Evolutionary conservation across 2,797 vertebrate genomes (phyloP).

Genomic region (Todus mexicanus): DNA sequence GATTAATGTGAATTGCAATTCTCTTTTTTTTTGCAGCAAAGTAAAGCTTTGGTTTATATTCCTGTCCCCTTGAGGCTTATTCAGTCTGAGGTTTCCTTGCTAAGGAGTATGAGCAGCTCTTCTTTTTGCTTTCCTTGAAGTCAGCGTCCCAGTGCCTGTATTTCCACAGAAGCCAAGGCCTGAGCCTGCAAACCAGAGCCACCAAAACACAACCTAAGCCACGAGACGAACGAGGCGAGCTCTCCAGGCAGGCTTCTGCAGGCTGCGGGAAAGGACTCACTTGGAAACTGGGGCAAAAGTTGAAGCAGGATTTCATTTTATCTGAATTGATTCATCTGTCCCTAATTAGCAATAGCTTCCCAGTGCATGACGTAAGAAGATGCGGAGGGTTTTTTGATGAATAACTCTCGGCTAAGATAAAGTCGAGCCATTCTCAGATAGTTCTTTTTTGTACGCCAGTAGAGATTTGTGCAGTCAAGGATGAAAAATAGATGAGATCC

Average conservation of each 20-base stretch:
- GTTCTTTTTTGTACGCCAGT: background rate
- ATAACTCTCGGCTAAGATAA: conserved; percentile 5
- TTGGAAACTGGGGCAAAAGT: conserved; percentile 50
- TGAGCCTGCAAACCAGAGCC: background rate
- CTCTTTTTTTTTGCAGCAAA: background rate
- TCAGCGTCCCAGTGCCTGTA: background rate
- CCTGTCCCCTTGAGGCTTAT: background rate
- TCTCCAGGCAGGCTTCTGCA: background rate
- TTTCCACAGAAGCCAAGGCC: background rate
- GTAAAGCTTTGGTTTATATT: conserved; percentile 16
- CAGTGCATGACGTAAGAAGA: conserved; percentile 27
- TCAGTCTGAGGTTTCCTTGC: background rate
- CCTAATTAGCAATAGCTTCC: conserved; percentile 43
- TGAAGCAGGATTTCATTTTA: conserved; percentile 39
- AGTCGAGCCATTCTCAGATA: background rate
- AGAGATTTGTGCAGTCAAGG: conserved; percentile 8
- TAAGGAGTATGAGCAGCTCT: background rate
- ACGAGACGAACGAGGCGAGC: background rate
- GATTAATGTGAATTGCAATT: background rate
- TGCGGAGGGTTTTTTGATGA: background rate
- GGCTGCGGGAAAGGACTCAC: background rate
- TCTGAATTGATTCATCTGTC: conserved; percentile 44
- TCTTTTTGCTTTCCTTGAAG: background rate
- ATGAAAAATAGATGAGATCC: conserved; percentile 36
- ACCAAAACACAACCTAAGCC: background rate